Conservation (phyloP, 2,888 invertebrate species). For the Merodon equestris region DNA sequence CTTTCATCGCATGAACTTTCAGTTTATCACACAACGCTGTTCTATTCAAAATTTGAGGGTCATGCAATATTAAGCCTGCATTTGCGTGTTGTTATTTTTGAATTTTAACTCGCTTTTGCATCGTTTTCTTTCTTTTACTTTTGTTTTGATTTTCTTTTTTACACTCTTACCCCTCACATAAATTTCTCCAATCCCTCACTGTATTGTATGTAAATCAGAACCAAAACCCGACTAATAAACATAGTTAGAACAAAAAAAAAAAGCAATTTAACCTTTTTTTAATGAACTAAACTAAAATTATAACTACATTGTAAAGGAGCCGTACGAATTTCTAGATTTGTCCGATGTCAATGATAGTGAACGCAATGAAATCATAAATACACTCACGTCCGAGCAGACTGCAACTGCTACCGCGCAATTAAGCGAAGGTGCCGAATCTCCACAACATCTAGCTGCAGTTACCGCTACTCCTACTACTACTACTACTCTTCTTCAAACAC, state of each 20-base stretch:
- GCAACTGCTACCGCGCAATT: slow-evolving; percentile 4
- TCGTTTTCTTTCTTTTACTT: too few species aligned
- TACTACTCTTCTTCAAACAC: neutral
- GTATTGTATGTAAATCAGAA: too few species aligned
- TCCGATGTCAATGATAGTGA: slow-evolving; percentile 86
- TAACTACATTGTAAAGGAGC: slow-evolving; percentile 75
- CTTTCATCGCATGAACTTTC: too few species aligned
- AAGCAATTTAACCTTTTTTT: slow-evolving; percentile 45
- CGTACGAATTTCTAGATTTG: slow-evolving; percentile 87
- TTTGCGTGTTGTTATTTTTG: too few species aligned
- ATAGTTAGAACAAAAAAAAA: slow-evolving; percentile 24
- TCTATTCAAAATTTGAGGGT: too few species aligned
- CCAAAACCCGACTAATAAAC: slow-evolving; percentile 6
- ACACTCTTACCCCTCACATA: too few species aligned
- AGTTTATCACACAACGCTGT: too few species aligned
- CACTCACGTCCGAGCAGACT: slow-evolving; percentile 76
- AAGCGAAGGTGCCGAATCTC: slow-evolving; percentile 19
- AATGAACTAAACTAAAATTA: slow-evolving; percentile 41
- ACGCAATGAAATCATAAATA: slow-evolving; percentile 82
- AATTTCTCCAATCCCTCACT: too few species aligned
- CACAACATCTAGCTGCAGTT: too few species aligned
- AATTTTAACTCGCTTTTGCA: too few species aligned
- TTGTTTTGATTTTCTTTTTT: too few species aligned
- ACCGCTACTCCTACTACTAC: slow-evolving; percentile 1
- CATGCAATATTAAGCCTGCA: too few species aligned